phyloP scores from a whole-genome alignment of 2,113 vertebrate species.

The Paramisgurnus dabryanus region DNA sequence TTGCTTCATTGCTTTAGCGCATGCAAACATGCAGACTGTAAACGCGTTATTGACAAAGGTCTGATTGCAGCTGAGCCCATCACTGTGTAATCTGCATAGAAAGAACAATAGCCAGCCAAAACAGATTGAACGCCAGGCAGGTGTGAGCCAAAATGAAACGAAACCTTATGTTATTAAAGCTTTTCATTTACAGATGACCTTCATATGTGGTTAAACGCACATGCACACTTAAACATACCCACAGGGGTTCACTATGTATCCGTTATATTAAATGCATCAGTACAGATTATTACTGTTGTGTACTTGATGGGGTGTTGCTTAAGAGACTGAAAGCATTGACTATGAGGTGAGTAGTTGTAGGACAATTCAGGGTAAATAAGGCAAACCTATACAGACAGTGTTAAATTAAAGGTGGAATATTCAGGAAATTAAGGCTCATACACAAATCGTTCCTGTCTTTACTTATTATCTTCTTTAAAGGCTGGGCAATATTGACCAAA shows the following conservation, averaged over 20 bases:
- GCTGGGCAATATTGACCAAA: too few relatives aligned
- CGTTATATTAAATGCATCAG: too few relatives aligned
- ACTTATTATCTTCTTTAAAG: too few relatives aligned
- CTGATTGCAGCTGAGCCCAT: constrained; percentile 12
- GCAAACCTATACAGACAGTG: too few relatives aligned
- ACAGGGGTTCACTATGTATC: background rate
- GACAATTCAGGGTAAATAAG: too few relatives aligned
- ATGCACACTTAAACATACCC: constrained; percentile 42
- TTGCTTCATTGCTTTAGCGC: constrained; percentile 5
- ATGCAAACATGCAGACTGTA: background rate
- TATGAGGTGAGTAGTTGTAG: too few relatives aligned
- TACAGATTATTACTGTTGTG: too few relatives aligned
- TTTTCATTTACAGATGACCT: background rate
- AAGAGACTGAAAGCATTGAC: background rate
- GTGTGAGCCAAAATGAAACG: background rate
- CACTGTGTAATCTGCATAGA: constrained; percentile 30
- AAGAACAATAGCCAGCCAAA: constrained; percentile 28
- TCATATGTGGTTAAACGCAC: constrained; percentile 3
- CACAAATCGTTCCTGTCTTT: too few relatives aligned
- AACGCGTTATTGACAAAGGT: background rate
- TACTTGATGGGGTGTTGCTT: background rate
- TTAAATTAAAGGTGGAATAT: too few relatives aligned
- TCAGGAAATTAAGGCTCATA: too few relatives aligned
- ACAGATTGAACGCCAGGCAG: constrained; percentile 37
- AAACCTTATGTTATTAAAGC: constrained; percentile 17